A percentile compares a stretch with the other conserved stretches of the same genome.
Conservation (phyloP, 2,797 vertebrate species). For the Masticophis lateralis region DNA sequence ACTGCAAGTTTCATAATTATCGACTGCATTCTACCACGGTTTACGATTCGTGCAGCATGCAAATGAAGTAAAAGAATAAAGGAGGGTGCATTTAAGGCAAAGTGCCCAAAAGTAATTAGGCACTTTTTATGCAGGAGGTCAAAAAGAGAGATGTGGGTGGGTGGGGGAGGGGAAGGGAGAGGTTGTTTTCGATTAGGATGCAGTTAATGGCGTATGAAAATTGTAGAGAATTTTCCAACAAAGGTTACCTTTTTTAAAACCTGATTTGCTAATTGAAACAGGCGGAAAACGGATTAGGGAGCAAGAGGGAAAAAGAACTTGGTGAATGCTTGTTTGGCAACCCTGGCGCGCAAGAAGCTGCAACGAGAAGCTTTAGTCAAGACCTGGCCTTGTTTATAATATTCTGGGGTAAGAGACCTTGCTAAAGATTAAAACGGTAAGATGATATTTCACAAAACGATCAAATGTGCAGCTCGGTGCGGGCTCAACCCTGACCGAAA, state of each 20-base stretch:
- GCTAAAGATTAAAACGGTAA: conserved; percentile 44
- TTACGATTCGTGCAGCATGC: background rate
- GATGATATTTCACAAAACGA: conserved; percentile 45
- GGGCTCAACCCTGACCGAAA: conserved; percentile 54
- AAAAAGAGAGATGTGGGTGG: background rate
- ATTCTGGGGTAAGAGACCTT: background rate
- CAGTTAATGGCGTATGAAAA: background rate
- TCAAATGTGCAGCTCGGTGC: conserved; percentile 33
- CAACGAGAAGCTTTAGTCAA: background rate
- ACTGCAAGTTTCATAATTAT: background rate
- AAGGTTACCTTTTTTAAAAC: background rate
- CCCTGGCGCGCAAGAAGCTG: background rate
- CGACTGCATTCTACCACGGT: background rate
- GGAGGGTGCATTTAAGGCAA: background rate
- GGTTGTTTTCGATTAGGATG: background rate
- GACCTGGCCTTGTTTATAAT: background rate
- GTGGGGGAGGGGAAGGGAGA: fast-evolving
- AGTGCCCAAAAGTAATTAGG: background rate
- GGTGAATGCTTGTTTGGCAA: background rate
- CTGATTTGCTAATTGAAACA: background rate
- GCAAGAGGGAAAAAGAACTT: background rate
- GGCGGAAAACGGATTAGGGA: background rate
- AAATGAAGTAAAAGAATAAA: background rate
- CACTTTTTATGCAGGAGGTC: background rate
- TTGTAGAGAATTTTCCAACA: background rate